Base-by-base conservation (phyloP, 2,888 invertebrate species). In the Erannis defoliaria region DNA sequence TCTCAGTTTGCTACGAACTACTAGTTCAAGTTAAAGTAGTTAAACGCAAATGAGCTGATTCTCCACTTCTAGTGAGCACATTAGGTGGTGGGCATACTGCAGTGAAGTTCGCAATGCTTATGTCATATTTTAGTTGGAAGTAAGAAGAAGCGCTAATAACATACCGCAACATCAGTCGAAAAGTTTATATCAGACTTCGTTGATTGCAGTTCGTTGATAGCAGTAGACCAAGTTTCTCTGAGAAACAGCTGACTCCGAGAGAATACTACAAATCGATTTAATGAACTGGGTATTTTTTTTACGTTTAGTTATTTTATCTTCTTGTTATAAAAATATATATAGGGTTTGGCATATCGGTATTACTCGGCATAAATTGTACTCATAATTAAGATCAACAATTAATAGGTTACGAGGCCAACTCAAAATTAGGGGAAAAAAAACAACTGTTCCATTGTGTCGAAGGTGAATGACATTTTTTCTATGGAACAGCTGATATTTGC, bases 1-100 rank as follows among this genome's bases (percentile, higher is more conserved):
- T n/a, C n/a, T n/a, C n/a, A n/a, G n/a, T n/a, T n/a, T n/a, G n/a
- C n/a, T n/a, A n/a, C n/a, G n/a, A n/a, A n/a, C n/a, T n/a, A n/a
- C n/a, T n/a, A n/a, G n/a, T n/a, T n/a, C n/a, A n/a, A n/a, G n/a
- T n/a, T n/a, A n/a, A n/a, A n/a, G n/a, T n/a, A n/a, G n/a, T n/a
- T n/a, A n/a, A n/a, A n/a, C n/a, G n/a, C 73, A 87, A 90, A 90
- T 85, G 84, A 89, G 85, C 82, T 85, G 81, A 84, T 82, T 86
- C 86, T 86, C 87, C 73, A 73, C 51, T 78, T 87, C 85, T 77
- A 74, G 71, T n/a, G 46, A 73, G 80, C 84, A 88, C 86, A 89
- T 89, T 89, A 88, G 83, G 72, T 76, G 70, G 70, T 73, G 71
- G 75, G 77, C 78, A 80, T 80, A 80, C 74, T 73, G 71, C 74